Percentiles rank a stretch among this genome's conserved stretches.
Conservation (phyloP, 1,140 invertebrate species). For the Octopus bimaculoides region DNA sequence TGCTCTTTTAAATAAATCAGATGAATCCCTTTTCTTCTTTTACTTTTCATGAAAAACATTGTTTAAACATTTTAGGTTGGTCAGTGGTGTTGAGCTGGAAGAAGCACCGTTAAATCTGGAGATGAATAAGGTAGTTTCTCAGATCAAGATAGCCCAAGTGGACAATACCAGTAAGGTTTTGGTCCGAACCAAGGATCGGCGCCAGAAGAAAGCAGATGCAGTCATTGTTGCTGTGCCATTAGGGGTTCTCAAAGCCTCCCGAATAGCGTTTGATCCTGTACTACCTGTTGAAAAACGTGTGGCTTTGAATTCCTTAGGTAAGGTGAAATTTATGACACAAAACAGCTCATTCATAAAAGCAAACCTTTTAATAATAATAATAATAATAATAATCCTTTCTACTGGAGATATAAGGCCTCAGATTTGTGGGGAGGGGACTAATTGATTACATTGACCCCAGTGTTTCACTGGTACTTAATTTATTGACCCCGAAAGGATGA, state of each 20-base stretch:
- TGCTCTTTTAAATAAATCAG: too few species aligned
- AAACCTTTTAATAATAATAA: too few species aligned
- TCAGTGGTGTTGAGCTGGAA: constrained; percentile 26
- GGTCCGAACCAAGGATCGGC: constrained; percentile 31
- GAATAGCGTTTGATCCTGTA: constrained; percentile 35
- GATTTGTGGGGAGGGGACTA: too few species aligned
- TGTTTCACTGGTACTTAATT: too few species aligned
- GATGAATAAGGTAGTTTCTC: constrained; percentile 33
- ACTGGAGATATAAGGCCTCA: too few species aligned
- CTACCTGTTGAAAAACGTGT: constrained; percentile 26
- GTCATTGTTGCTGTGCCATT: constrained; percentile 41
- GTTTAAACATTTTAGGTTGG: constrained; percentile 18
- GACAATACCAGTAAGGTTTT: constrained; percentile 27
- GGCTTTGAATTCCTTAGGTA: constrained; percentile 32
- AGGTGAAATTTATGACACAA: background rate
- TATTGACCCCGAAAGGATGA: too few species aligned
- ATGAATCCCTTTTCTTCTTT: background rate
- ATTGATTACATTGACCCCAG: too few species aligned
- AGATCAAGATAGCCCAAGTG: constrained; percentile 31
- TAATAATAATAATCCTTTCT: too few species aligned
- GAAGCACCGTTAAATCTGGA: constrained; percentile 32
- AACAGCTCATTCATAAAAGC: too few species aligned
- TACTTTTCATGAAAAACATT: background rate
- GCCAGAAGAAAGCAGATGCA: constrained; percentile 31
- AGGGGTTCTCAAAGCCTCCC: constrained; percentile 27